These are phyloP conservation scores for Protonemura montana DNA, from an alignment of 2,888 invertebrate species.

Conservation along the genomic window DNA sequence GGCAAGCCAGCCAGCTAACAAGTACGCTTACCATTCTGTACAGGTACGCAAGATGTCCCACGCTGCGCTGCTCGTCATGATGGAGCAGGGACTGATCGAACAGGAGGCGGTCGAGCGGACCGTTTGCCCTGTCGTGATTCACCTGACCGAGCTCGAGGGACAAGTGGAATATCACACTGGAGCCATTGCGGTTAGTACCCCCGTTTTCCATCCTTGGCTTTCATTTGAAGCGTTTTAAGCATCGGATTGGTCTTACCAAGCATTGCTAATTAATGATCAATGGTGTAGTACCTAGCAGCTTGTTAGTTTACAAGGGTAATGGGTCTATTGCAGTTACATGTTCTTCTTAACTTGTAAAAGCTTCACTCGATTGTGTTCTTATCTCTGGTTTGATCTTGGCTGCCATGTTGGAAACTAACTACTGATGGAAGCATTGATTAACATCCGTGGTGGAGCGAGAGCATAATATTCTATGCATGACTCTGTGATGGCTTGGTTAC, in stretches of 20 bases:
- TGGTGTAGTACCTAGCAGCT: no score
- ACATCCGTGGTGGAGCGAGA: neutral
- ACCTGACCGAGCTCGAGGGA: slow-evolving; percentile 63
- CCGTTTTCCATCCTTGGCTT: neutral
- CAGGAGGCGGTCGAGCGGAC: slow-evolving; percentile 68
- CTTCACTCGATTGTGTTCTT: neutral
- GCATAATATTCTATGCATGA: neutral
- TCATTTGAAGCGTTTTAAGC: no score
- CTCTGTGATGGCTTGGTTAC: neutral
- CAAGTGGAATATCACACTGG: slow-evolving; percentile 64
- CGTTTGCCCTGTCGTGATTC: slow-evolving; percentile 70
- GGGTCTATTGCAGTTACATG: no score
- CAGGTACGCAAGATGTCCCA: slow-evolving; percentile 73
- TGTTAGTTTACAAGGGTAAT: no score
- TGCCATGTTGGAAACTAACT: neutral
- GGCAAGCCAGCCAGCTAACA: no score
- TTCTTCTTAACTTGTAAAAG: no score
- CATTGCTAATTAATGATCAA: no score
- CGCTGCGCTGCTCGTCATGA: slow-evolving; percentile 67
- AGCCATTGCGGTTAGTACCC: slow-evolving; percentile 65
- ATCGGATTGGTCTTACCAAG: no score
- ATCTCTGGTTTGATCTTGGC: neutral
- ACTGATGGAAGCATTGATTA: neutral
- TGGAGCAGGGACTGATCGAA: slow-evolving; percentile 71
- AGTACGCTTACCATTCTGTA: neutral